Evolutionary conservation across 2,113 vertebrate genomes (phyloP).

Genomic region (Podarcis raffonei): DNA sequence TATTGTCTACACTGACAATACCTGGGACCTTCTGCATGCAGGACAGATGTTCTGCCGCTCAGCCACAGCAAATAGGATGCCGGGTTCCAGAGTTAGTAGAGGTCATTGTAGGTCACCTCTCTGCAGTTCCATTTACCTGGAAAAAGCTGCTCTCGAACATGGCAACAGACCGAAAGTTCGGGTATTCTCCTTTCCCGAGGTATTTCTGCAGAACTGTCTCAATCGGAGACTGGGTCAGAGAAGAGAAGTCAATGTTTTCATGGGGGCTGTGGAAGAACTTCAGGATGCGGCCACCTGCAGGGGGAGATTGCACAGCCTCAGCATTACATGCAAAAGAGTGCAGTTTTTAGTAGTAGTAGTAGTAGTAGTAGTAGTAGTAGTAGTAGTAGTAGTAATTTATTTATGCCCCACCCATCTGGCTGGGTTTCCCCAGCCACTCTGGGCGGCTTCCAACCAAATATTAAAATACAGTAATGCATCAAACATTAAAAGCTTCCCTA

Average conservation of each 20-base stretch:
- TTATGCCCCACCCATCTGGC: too few relatives aligned
- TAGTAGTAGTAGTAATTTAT: too few relatives aligned
- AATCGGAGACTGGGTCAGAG: neutral
- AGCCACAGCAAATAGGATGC: neutral
- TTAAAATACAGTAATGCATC: too few relatives aligned
- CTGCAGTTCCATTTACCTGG: neutral
- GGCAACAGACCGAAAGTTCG: conserved; percentile 2
- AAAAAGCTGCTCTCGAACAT: conserved; percentile 35
- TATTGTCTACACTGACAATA: too few relatives aligned
- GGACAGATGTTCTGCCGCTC: too few relatives aligned
- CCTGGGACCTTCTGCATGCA: too few relatives aligned
- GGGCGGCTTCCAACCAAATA: too few relatives aligned
- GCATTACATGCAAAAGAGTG: neutral
- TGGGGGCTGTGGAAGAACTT: neutral
- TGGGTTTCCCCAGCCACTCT: too few relatives aligned
- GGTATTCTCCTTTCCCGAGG: conserved; percentile 25
- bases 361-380: too few relatives aligned
- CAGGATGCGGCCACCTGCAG: neutral
- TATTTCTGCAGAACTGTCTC: conserved; percentile 6
- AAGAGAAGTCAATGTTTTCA: neutral
- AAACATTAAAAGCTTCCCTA: too few relatives aligned
- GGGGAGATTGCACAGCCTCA: neutral
- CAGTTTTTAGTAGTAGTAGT: too few relatives aligned
- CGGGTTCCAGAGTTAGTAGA: neutral
- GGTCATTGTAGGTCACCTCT: neutral